phyloP scores from a whole-genome alignment of 2,888 invertebrate genomes.

The Nudaria mundana region DNA sequence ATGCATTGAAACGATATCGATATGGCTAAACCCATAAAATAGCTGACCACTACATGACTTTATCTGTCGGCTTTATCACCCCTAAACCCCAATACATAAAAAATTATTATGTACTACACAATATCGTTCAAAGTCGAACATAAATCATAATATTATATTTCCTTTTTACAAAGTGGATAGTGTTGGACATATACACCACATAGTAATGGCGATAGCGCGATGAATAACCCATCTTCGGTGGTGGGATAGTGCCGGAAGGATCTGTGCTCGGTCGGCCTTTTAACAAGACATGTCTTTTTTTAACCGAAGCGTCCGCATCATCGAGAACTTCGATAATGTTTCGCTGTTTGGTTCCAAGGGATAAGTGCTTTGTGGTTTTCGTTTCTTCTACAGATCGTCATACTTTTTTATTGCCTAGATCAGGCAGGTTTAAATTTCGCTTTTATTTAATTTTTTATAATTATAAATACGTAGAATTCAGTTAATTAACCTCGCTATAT shows the following conservation, averaged over 20 bases:
- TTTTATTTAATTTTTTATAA: too few species aligned
- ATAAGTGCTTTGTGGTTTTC: conserved; percentile 25
- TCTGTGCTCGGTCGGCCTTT: conserved; percentile 48
- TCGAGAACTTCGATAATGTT: conserved; percentile 30
- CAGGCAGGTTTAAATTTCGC: too few species aligned
- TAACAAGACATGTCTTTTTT: conserved; percentile 51
- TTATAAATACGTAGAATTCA: too few species aligned
- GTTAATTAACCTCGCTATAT: too few species aligned
- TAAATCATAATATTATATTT: conserved; percentile 32
- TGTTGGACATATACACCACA: conserved; percentile 30
- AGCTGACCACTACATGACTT: background rate
- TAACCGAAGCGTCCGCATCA: conserved; percentile 26
- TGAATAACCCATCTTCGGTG: conserved; percentile 67
- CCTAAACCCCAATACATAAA: background rate
- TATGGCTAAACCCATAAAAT: too few species aligned
- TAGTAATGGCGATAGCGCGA: conserved; percentile 51
- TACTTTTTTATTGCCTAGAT: too few species aligned
- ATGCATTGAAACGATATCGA: too few species aligned
- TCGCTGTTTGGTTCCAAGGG: conserved; percentile 18
- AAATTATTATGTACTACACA: background rate
- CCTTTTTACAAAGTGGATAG: conserved; percentile 32
- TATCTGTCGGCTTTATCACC: background rate
- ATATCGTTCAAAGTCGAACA: conserved; percentile 23
- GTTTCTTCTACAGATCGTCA: conserved; percentile 7
- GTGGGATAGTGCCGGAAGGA: conserved; percentile 57